These are phyloP conservation scores for Pristionchus mayeri DNA, from an alignment of 2,888 invertebrate species.

Conservation along the genomic window DNA sequence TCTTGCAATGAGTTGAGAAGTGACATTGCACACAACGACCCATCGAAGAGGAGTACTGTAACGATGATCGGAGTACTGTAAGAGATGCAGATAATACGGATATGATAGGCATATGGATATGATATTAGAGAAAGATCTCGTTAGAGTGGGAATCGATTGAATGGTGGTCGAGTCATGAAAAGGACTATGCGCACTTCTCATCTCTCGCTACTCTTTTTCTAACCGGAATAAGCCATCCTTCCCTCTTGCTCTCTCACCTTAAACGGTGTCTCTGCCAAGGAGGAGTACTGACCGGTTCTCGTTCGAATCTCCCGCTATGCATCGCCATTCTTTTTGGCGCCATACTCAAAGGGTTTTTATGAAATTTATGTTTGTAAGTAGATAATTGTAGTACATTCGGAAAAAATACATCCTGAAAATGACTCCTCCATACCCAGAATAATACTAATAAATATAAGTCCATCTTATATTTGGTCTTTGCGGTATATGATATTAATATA, in stretches of 20 bases:
- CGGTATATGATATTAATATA: too few relatives aligned
- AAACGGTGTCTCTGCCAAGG: conserved; percentile 30
- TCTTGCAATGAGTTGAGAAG: conserved; percentile 49
- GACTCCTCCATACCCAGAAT: too few relatives aligned
- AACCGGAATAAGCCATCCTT: conserved; percentile 40
- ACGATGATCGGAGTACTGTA: not conserved
- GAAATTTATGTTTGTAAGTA: too few relatives aligned
- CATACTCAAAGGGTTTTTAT: too few relatives aligned
- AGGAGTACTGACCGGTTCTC: not conserved
- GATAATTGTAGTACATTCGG: too few relatives aligned
- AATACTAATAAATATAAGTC: too few relatives aligned
- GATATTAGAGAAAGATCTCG: too few relatives aligned
- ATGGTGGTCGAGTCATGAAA: not conserved
- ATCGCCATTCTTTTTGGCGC: too few relatives aligned
- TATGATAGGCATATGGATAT: too few relatives aligned
- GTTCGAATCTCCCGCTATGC: conserved; percentile 18
- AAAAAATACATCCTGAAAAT: too few relatives aligned
- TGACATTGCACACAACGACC: conserved; percentile 18
- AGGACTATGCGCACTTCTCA: conserved; percentile 9
- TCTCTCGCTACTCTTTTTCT: conserved; percentile 17
- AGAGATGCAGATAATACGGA: too few relatives aligned
- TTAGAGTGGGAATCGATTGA: conserved; percentile 17
- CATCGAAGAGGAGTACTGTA: not conserved
- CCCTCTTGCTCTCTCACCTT: conserved; percentile 33
- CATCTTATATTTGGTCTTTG: too few relatives aligned